Percentiles rank a stretch among this genome's conserved stretches.
Evolutionary conservation across 2,113 vertebrate species (phyloP).

Genomic region (Ctenomys sociabilis): DNA sequence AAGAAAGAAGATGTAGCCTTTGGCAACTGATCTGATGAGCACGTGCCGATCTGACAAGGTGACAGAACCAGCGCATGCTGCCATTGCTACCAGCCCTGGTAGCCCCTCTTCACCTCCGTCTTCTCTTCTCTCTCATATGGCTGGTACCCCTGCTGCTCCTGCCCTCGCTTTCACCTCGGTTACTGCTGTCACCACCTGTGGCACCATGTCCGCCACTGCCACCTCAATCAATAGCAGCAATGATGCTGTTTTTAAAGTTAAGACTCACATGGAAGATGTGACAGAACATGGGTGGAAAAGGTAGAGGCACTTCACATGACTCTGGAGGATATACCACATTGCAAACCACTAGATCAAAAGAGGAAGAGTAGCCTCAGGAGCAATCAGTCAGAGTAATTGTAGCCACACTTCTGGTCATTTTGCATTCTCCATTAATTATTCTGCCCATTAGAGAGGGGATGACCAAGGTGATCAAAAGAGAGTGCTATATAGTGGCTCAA

Average conservation of each 20-base stretch:
- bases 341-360: slow-evolving; percentile 90
- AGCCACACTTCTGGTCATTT: slow-evolving; percentile 92
- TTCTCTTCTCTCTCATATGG: slow-evolving; percentile 68
- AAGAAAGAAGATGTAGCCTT: slow-evolving; percentile 93
- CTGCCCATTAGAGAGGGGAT: slow-evolving; percentile 91
- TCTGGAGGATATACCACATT: slow-evolving; percentile 84
- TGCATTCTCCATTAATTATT: slow-evolving; percentile 94
- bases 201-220: neutral
- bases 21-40: slow-evolving; percentile 99
- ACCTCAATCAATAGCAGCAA: neutral
- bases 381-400: slow-evolving; percentile 93
- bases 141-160: neutral
- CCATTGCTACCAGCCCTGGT: neutral
- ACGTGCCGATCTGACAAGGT: slow-evolving; percentile 90
- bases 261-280: slow-evolving; percentile 86
- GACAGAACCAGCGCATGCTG: slow-evolving; percentile 80
- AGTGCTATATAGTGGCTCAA: slow-evolving; percentile 88
- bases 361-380: slow-evolving; percentile 96
- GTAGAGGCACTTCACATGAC: slow-evolving; percentile 82
- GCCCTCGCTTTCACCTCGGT: neutral
- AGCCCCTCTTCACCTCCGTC: slow-evolving; percentile 65
- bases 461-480: slow-evolving; percentile 90
- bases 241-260: slow-evolving; percentile 72
- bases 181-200: neutral
- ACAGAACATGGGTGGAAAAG: slow-evolving; percentile 83